Evolutionary conservation across 2,888 invertebrate species (phyloP), one percentile per base, ranked within the genome.

Genomic region (Alitta virens): DNA sequence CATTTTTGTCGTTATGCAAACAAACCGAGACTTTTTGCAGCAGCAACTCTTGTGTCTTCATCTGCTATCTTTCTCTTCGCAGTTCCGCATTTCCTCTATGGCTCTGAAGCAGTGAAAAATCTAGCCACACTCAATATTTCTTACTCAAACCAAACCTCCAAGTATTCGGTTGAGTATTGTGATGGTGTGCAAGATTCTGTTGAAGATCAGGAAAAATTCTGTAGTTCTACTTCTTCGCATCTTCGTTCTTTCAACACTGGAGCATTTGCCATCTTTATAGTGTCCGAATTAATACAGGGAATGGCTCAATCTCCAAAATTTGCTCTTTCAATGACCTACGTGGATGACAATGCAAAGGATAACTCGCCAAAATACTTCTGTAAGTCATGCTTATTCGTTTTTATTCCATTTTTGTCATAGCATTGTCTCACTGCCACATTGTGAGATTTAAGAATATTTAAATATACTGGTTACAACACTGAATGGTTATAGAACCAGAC

Each of bases 1-100:
- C 72, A 75, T 55, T 73, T 72, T 49, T 62, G 53, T 18, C 62
- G 69, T 7, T 58, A 68, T 27, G 25, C 63, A 42, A 68, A 69
- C 61, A 69, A 69, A 46, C 67, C 69, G 1, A 42, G 58, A n/a
- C 40, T 68, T 9, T 67, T 69, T 23, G 59, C 64, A n/a, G 42
- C 33, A 9, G 59, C 66, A 23, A 65, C 56, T 2, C 21, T 62
- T n/a, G 38, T 55, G 0, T 52, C 63, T 16, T 56, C 61, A 2
- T 3, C 53, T 5, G 62, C 68, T 12, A 57, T 68, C 14, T 63
- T 62, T 46, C 16, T 66, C 2, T 66, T 64, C 46, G 61, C 68
- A 1, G 27, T 63, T 9, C 69, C 69, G 0, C 63, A 68, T 50
- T 69, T 69, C 58, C 21, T 70, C 7, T 68, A 52, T 54, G 62